Base-by-base conservation (phyloP, 1,140 invertebrate species). In the Nephila pilipes region DNA sequence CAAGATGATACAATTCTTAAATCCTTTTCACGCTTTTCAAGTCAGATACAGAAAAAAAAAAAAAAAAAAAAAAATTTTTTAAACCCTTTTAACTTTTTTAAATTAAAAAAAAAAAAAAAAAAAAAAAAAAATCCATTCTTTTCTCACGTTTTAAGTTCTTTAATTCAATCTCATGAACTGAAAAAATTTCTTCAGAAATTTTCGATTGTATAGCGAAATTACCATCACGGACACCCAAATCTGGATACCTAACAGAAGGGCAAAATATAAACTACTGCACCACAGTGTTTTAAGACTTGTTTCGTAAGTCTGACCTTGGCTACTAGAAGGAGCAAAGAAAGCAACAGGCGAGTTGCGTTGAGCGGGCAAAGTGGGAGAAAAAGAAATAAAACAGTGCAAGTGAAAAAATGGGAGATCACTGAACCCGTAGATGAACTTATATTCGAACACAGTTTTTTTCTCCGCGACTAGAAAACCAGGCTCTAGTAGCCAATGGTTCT, bases 391-490 rank as follows among this genome's bases (percentile, higher is more conserved):
- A 57, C 10, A 32, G 54, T 63, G 85, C 85, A 38, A 32, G 85
- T 60, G 85, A 60, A 60, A 60, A 58, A 36, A 54, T 25, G 29
- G 55, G 58, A 60, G 85, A 83, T 83, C 81, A 83, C 81, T 83
- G 81, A 83, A 46, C 81, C n/a, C 54, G n/a, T 2, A 83, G 81
- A 83, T 57, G 81, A 83, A 55, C 81, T 81, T 83, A n/a, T n/a
- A 83, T 83, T 83, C 54, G 80, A 83, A 83, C 81, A 83, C 22
- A 8, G 22, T 55, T 54, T n/a, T 20, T 25, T n/a, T 55, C 46
- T 25, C 16, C 38, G 29, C 55, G 10, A 85, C 46, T 32, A 12
- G 57, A 29, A 46, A 85, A 63, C 55, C 36, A 14, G 20, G 38
- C 38, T 55, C 29, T 46, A 10, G 38, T 54, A 81, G 81, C 54